Percentiles rank a stretch among this genome's conserved stretches.
Evolutionary conservation across 2,888 invertebrate species (phyloP).

Genomic region (Hermaeophaga mercurialis): DNA sequence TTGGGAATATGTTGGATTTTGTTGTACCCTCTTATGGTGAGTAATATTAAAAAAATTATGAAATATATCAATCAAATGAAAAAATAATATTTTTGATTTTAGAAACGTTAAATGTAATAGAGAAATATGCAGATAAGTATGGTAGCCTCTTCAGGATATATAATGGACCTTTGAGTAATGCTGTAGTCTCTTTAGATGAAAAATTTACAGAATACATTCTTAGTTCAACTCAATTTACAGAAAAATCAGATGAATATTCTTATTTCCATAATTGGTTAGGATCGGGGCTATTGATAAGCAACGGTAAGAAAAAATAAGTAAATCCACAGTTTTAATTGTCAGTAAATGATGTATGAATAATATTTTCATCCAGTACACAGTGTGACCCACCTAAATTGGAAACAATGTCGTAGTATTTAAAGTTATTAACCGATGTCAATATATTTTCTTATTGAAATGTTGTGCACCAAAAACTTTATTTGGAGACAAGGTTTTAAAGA

Average conservation of each 20-base stretch:
- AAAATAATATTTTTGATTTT: not conserved
- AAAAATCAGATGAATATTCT: slow-evolving; percentile 11
- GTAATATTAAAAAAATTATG: too few species aligned
- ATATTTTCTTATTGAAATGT: too few species aligned
- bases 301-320: slow-evolving; percentile 14
- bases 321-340: too few species aligned
- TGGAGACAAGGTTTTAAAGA: too few species aligned
- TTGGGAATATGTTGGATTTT: slow-evolving; percentile 6
- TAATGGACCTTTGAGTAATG: slow-evolving; percentile 15
- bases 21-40: not conserved
- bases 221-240: slow-evolving; percentile 9
- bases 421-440: too few species aligned
- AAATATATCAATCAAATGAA: not conserved
- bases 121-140: not conserved
- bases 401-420: too few species aligned
- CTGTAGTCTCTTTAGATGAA: slow-evolving; percentile 9
- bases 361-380: too few species aligned
- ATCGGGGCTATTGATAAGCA: slow-evolving; percentile 13
- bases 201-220: slow-evolving; percentile 12
- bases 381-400: too few species aligned
- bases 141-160: slow-evolving; percentile 6
- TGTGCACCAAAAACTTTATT: too few species aligned
- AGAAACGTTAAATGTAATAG: slow-evolving; percentile 15
- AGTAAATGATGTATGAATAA: too few species aligned
- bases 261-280: slow-evolving; percentile 15